Percentiles rank a stretch among this genome's conserved stretches.
These are phyloP conservation scores for Notamacropus eugenii DNA, from an alignment of 2,797 vertebrate genomes.

Conservation along the genomic window DNA sequence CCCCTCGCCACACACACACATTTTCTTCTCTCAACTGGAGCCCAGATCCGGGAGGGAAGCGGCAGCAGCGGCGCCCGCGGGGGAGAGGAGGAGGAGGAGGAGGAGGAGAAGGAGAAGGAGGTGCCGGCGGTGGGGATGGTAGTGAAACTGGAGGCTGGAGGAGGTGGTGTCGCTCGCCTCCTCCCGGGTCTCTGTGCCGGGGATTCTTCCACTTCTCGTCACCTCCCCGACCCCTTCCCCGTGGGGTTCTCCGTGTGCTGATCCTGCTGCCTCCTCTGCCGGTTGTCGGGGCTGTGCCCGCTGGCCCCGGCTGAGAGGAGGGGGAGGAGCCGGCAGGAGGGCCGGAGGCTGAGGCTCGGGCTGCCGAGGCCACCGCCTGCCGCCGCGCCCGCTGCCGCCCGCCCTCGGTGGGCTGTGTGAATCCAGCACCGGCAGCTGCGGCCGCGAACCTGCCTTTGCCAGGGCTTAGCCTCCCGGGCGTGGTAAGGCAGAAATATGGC, in stretches of 20 bases:
- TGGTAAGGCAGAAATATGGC: conserved; percentile 93
- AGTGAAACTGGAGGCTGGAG: background rate
- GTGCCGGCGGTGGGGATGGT: background rate
- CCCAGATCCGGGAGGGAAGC: conserved; percentile 74
- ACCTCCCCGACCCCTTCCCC: background rate
- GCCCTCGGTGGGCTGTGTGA: background rate
- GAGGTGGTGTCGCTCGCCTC: conserved; percentile 60
- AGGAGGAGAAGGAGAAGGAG: background rate
- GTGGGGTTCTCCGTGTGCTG: background rate
- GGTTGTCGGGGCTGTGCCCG: background rate
- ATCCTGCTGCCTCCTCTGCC: conserved; percentile 19
- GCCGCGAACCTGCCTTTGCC: conserved; percentile 71
- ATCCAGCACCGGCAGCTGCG: background rate
- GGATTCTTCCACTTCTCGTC: conserved; percentile 28
- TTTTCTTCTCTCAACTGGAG: conserved; percentile 73
- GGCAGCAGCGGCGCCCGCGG: background rate
- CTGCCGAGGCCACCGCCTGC: background rate
- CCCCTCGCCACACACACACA: conserved; percentile 76
- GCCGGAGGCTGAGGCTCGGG: background rate
- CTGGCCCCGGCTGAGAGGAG: background rate
- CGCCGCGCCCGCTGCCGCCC: background rate
- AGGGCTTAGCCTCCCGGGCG: conserved; percentile 87
- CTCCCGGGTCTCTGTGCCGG: conserved; percentile 52
- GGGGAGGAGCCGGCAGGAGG: background rate
- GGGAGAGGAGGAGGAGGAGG: conserved; percentile 22